phyloP scores from a whole-genome alignment of 2,888 invertebrate genomes.

The Ypsolopha sequella region DNA sequence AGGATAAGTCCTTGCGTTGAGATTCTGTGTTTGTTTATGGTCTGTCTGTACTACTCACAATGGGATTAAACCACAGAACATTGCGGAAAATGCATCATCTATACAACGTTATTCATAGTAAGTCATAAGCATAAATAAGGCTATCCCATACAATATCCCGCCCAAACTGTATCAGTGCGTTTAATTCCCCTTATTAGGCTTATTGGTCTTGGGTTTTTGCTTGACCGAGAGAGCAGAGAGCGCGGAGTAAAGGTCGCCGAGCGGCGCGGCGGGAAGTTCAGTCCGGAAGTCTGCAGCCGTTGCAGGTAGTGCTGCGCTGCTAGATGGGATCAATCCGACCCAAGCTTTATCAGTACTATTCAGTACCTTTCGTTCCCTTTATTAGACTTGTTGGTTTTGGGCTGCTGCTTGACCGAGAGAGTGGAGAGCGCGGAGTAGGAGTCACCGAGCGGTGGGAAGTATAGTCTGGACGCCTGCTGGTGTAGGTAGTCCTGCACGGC shows the following conservation, averaged over 20 bases:
- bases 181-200: conserved; percentile 37
- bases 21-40: no score
- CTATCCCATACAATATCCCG: no score
- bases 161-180: conserved; percentile 27
- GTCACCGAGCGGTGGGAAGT: conserved; percentile 75
- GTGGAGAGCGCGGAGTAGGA: conserved; percentile 59
- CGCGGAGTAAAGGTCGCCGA: conserved; percentile 63
- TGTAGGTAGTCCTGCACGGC: conserved; percentile 91
- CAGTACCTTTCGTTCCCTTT: conserved; percentile 52
- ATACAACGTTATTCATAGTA: no score
- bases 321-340: no score
- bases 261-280: conserved; percentile 80
- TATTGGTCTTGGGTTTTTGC: conserved; percentile 41
- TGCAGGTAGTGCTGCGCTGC: conserved; percentile 91
- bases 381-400: conserved; percentile 38
- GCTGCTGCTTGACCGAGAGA: conserved; percentile 43
- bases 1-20: no score
- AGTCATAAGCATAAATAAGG: no score
- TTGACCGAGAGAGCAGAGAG: conserved; percentile 49
- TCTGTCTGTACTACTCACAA: no score
- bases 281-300: conserved; percentile 83
- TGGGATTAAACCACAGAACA: no score
- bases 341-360: no score
- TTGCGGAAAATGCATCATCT: no score
- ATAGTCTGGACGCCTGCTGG: conserved; percentile 83